Evolutionary conservation across 2,888 invertebrate genomes (phyloP).

Genomic region (Anthrax anthrax): DNA sequence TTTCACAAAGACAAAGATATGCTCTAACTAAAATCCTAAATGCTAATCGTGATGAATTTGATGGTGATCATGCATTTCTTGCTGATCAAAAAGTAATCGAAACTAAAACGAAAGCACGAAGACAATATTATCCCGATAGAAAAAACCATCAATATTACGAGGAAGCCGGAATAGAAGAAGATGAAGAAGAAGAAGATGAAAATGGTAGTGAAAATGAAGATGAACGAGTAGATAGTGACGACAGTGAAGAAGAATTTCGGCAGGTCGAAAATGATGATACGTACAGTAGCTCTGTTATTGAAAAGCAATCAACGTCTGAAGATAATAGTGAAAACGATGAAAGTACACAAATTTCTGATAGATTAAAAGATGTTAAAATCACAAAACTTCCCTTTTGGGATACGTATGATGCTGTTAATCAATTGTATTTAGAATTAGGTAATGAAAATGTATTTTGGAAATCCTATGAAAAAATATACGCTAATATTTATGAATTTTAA

Average conservation of each 20-base stretch:
- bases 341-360: constrained; percentile 10
- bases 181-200: constrained; percentile 1
- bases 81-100: constrained; percentile 6
- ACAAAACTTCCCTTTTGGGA: constrained; percentile 67
- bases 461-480: no score
- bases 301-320: constrained; percentile 1
- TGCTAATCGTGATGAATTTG: constrained; percentile 4
- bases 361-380: constrained; percentile 13
- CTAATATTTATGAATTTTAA: not conserved
- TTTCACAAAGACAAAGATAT: not conserved
- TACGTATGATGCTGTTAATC: constrained; percentile 80
- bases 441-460: constrained; percentile 23
- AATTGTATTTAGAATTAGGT: constrained; percentile 72
- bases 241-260: constrained; percentile 20
- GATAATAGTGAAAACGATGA: constrained; percentile 6
- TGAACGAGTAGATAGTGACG: constrained; percentile 3
- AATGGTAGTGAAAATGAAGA: constrained; percentile 2
- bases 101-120: not conserved
- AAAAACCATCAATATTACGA: constrained; percentile 2
- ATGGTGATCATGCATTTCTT: constrained; percentile 1
- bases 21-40: no score
- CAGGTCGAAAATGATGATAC: constrained; percentile 9
- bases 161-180: constrained; percentile 3
- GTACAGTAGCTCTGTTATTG: no score
- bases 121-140: no score